Evolutionary conservation across 2,797 vertebrate genomes (phyloP).

Genomic region (Linurgus olivaceus): DNA sequence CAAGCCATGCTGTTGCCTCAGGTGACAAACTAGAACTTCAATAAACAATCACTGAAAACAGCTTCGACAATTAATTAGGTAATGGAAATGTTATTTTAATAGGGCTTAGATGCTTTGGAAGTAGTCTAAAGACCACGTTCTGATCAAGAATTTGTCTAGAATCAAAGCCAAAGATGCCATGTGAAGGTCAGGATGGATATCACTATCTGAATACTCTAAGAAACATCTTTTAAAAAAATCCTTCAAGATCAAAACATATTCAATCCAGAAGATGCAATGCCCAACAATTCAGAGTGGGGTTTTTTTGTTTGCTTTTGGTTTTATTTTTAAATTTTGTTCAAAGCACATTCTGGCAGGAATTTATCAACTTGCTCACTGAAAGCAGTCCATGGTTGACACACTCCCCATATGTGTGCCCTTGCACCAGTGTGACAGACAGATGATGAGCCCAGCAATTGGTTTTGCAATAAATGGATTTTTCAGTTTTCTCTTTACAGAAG

Average conservation of each 20-base stretch:
- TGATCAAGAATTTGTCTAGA: background rate
- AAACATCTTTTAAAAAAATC: background rate
- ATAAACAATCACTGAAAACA: slow-evolving; percentile 38
- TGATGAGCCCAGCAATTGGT: background rate
- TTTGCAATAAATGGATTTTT: slow-evolving; percentile 65
- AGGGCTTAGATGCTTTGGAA: slow-evolving; percentile 11
- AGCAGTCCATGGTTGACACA: rapidly evolving
- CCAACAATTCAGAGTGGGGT: background rate
- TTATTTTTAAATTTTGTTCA: background rate
- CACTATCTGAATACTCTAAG: background rate
- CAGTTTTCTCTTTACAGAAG: slow-evolving; percentile 7
- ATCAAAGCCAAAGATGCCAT: background rate
- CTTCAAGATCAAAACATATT: background rate
- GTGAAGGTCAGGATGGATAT: background rate
- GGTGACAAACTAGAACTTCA: slow-evolving; percentile 57
- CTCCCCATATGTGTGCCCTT: background rate
- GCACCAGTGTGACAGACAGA: background rate
- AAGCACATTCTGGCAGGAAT: background rate
- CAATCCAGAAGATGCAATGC: background rate
- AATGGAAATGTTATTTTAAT: slow-evolving; percentile 50
- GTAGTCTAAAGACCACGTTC: background rate
- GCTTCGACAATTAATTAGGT: slow-evolving; percentile 45
- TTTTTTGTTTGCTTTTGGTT: background rate
- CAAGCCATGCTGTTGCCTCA: slow-evolving; percentile 29
- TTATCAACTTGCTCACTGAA: background rate